phyloP scores from a whole-genome alignment of 2,797 vertebrate species.

The Anisognathus igniventris region DNA sequence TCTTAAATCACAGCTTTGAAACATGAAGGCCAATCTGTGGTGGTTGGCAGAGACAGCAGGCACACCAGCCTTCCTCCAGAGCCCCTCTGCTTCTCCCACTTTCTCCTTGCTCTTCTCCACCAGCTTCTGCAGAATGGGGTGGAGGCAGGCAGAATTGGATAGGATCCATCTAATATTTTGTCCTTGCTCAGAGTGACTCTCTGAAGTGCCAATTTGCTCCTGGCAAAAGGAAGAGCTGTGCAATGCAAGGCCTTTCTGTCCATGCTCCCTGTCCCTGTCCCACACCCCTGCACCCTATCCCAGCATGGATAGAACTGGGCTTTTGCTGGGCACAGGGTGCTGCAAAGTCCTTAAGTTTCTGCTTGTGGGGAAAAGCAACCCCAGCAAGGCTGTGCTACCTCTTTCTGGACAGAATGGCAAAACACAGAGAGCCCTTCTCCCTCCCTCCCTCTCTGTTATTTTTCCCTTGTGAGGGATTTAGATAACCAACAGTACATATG shows the following conservation, averaged over 20 bases:
- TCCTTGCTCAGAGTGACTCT: not conserved
- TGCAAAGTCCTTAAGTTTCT: not conserved
- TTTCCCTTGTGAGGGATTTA: not conserved
- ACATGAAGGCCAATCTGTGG: not conserved
- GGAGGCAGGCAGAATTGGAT: not conserved
- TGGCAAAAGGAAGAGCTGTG: not conserved
- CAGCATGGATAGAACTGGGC: not conserved
- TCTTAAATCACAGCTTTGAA: not conserved
- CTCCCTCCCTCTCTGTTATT: not conserved
- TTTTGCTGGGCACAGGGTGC: accelerated
- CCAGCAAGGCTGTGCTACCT: not conserved
- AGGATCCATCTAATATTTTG: not conserved
- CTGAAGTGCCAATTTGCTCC: not conserved
- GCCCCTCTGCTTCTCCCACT: not conserved
- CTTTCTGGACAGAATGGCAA: not conserved
- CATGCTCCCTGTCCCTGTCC: accelerated
- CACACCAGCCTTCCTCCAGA: not conserved
- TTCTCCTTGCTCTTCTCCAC: not conserved
- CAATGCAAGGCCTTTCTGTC: not conserved
- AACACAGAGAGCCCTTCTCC: not conserved
- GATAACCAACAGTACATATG: not conserved
- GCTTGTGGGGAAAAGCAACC: not conserved
- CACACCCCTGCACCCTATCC: accelerated
- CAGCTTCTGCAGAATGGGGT: not conserved
- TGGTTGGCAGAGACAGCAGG: not conserved